phyloP scores from a whole-genome alignment of 2,888 invertebrate species.

The Drosophila mulleri region DNA sequence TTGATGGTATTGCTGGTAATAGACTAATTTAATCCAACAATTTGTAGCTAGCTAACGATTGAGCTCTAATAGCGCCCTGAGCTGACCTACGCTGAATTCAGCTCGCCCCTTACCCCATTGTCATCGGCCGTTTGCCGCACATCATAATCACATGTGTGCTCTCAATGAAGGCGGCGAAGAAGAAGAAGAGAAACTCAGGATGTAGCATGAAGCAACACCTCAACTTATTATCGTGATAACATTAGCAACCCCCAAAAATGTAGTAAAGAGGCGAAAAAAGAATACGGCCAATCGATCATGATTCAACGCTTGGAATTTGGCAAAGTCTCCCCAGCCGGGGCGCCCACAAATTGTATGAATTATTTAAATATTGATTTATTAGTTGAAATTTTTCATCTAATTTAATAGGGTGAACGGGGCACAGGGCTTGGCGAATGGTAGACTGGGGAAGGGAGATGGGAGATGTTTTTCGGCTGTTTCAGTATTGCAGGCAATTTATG shows the following conservation, averaged over 20 bases:
- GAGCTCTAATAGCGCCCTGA: neutral
- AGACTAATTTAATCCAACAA: neutral
- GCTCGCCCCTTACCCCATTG: neutral
- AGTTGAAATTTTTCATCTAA: conserved; percentile 67
- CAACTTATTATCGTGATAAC: conserved; percentile 22
- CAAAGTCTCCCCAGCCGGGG: neutral
- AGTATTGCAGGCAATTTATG: conserved; percentile 9
- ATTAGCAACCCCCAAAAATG: conserved; percentile 38
- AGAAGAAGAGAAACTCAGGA: neutral
- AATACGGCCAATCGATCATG: conserved; percentile 63
- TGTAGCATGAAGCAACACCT: neutral
- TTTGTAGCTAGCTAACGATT: neutral
- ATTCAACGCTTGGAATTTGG: conserved; percentile 13
- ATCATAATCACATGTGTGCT: conserved; percentile 39
- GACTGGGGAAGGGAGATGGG: neutral
- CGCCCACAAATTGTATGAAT: conserved; percentile 64
- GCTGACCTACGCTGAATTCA: neutral
- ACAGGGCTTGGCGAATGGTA: neutral
- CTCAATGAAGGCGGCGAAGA: neutral
- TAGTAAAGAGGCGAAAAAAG: neutral
- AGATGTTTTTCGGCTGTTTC: conserved; percentile 7
- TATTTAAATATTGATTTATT: conserved; percentile 78
- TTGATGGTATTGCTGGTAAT: neutral
- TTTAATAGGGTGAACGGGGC: conserved; percentile 44
- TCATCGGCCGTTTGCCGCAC: conserved; percentile 3